These are phyloP conservation scores for Periplaneta americana DNA, from an alignment of 1,140 invertebrate species.

Conservation along the genomic window DNA sequence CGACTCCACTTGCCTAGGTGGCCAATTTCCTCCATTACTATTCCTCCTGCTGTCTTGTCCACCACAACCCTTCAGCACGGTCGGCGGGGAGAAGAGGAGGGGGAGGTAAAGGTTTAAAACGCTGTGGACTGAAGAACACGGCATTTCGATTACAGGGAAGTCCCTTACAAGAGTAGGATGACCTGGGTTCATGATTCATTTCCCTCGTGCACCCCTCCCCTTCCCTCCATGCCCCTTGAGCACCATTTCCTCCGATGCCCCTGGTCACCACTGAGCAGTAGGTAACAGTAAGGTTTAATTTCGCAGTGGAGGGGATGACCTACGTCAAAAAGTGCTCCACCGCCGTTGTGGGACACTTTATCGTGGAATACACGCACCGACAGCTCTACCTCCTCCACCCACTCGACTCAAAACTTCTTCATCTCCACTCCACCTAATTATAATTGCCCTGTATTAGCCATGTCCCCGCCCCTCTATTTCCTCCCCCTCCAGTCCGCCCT, in stretches of 20 bases:
- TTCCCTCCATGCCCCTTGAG: background rate
- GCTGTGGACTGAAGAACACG: background rate
- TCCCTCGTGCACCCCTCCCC: background rate
- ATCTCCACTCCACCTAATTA: background rate
- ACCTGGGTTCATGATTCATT: conserved; percentile 1
- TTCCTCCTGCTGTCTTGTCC: background rate
- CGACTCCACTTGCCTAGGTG: too few relatives aligned
- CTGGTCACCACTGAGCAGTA: background rate
- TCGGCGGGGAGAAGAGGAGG: background rate
- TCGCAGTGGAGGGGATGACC: background rate
- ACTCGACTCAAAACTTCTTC: background rate
- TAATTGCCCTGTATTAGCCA: background rate
- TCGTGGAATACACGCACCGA: too few relatives aligned
- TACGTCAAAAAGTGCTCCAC: too few relatives aligned
- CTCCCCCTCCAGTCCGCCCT: too few relatives aligned
- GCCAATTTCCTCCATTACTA: too few relatives aligned
- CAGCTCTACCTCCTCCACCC: background rate
- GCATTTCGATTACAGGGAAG: conserved; percentile 1
- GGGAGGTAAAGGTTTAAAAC: background rate
- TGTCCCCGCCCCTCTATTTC: too few relatives aligned
- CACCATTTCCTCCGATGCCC: background rate
- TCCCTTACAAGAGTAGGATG: background rate
- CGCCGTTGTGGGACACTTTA: background rate
- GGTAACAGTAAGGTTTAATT: background rate
- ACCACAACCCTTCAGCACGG: background rate